phyloP scores from a whole-genome alignment of 2,888 invertebrate genomes.

The Mallateleia sp. region DNA sequence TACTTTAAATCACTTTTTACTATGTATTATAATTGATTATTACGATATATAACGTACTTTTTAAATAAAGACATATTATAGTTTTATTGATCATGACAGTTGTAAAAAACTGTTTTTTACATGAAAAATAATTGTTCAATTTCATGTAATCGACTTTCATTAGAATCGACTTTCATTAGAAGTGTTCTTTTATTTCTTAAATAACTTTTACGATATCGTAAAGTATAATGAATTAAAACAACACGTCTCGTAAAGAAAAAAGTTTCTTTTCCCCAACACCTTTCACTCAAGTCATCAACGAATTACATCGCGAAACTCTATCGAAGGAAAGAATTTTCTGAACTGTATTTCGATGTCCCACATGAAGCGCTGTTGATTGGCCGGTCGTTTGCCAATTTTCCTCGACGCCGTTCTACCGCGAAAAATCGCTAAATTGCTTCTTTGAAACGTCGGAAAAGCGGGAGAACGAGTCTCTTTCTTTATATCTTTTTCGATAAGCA shows the following conservation, averaged over 20 bases:
- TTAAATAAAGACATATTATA: too few species aligned
- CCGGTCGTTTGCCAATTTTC: conserved; percentile 88
- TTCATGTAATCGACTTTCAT: too few species aligned
- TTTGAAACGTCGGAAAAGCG: conserved; percentile 87
- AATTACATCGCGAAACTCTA: conserved; percentile 70
- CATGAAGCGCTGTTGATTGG: conserved; percentile 89
- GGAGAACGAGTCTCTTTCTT: conserved; percentile 71
- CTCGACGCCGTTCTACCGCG: conserved; percentile 85
- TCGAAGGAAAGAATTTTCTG: conserved; percentile 83
- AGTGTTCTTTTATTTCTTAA: too few species aligned
- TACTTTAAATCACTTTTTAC: too few species aligned
- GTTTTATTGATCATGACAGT: too few species aligned
- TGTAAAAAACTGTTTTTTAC: too few species aligned
- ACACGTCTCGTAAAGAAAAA: conserved; percentile 29
- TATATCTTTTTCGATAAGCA: conserved; percentile 73
- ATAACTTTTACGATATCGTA: neutral
- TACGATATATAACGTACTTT: too few species aligned
- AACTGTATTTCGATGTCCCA: conserved; percentile 84
- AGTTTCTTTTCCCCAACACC: conserved; percentile 50
- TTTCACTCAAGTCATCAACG: conserved; percentile 53
- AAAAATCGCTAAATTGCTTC: conserved; percentile 89
- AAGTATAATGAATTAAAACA: conserved; percentile 22
- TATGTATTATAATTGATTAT: too few species aligned
- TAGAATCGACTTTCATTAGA: too few species aligned
- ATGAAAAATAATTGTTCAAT: too few species aligned